Evolutionary conservation across 2,113 vertebrate genomes (phyloP), one percentile per base, ranked within the genome.

Genomic region (Tachycineta bicolor): DNA sequence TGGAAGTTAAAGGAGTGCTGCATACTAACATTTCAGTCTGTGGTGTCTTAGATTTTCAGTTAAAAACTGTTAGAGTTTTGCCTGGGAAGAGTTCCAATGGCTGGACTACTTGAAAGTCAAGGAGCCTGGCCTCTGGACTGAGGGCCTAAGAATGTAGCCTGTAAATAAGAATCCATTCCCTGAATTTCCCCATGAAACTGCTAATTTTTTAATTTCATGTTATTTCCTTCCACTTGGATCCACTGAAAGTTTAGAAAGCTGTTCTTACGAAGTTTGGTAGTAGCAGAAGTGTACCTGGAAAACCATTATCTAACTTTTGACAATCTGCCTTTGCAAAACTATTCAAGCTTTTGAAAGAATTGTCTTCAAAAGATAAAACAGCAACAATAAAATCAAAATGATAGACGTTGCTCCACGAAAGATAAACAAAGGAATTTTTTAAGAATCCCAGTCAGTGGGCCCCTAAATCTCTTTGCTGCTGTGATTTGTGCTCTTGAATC

Each of bases 11-110:
- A 49, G 18, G 19, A 62, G 23, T 59, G 60, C 20, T 52, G 9
- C 0, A 0, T 58, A 25, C 6, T 44, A 39, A 28, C 4, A 21
- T 41, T 75, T 82, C 37, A 69, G 41, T 37, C 15, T 46, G 12
- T 58, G 47, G 21, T 56, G 39, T 46, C 33, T 82, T 59, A 14
- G 18, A 73, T 64, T 56, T 52, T 52, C 41, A 46, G 43, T 63
- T 67, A n/a, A 63, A 26, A 63, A 31, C 13, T 39, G 11, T 47
- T 75, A 28, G 4, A 22, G 26, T 43, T 75, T 89, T 70, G 23
- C 20, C 44, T 31, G 24, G 14, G 4, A 31, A 77, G 24, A 80
- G 33, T 52, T 87, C 52, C 41, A 56, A 5, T 49, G 63, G 29
- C 24, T 34, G 34, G 37, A 39, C 28, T 60, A 14, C 46, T 46